Evolutionary conservation across 2,113 vertebrate species (phyloP).

Genomic region (Chitala chitala): DNA sequence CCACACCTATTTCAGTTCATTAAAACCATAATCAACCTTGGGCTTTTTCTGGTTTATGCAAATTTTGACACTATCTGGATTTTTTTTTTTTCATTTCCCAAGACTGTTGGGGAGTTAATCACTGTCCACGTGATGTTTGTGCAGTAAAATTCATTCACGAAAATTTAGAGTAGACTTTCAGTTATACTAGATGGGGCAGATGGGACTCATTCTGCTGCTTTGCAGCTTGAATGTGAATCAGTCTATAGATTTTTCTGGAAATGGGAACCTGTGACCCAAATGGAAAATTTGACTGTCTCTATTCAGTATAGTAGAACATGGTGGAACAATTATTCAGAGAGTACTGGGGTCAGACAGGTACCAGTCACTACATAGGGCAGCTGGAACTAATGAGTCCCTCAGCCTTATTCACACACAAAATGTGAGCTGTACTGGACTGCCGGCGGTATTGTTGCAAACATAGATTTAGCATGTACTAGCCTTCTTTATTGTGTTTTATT

Average conservation of each 20-base stretch:
- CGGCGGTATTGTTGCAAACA: no score
- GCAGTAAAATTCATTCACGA: conserved; percentile 51
- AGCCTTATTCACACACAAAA: conserved; percentile 9
- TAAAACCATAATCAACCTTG: neutral
- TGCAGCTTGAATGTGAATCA: conserved; percentile 60
- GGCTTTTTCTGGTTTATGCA: conserved; percentile 15
- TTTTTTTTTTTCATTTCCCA: conserved; percentile 40
- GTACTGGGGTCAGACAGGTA: conserved; percentile 40
- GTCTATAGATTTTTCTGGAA: conserved; percentile 3
- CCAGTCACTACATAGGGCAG: neutral
- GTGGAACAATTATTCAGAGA: conserved; percentile 52
- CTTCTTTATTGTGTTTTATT: no score
- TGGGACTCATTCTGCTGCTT: conserved; percentile 40
- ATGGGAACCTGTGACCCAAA: conserved; percentile 50
- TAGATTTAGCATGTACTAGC: no score
- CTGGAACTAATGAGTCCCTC: neutral
- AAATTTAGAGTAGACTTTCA: conserved; percentile 55
- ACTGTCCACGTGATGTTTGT: conserved; percentile 46
- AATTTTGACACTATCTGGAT: neutral
- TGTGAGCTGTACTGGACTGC: conserved; percentile 25
- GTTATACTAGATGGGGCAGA: conserved; percentile 32
- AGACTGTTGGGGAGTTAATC: conserved; percentile 56
- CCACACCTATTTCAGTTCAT: neutral
- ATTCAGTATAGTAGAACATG: no score
- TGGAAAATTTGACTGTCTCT: conserved; percentile 48